These are phyloP conservation scores for Electrona antarctica DNA, from an alignment of 2,113 vertebrate genomes.

Conservation along the genomic window DNA sequence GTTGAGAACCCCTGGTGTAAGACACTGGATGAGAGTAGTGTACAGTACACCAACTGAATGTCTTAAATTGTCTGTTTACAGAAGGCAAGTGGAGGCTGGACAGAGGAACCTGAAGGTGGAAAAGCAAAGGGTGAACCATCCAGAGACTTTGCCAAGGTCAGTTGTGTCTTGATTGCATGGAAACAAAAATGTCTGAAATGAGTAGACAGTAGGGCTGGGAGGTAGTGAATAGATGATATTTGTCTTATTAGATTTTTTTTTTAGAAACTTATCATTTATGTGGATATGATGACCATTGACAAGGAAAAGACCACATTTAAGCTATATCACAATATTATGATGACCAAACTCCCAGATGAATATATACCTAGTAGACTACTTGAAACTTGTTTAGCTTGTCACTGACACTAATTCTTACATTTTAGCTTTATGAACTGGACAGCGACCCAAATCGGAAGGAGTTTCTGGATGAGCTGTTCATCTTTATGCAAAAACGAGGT, in stretches of 20 bases:
- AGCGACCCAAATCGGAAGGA: conserved; percentile 91
- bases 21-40: too few relatives aligned
- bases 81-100: conserved; percentile 86
- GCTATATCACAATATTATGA: too few relatives aligned
- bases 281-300: too few relatives aligned
- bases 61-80: conserved; percentile 53
- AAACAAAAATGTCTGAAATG: conserved; percentile 9
- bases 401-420: conserved; percentile 13
- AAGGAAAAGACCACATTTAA: too few relatives aligned
- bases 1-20: too few relatives aligned
- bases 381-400: neutral
- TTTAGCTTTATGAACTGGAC: conserved; percentile 95
- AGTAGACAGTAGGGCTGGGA: too few relatives aligned
- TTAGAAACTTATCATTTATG: too few relatives aligned
- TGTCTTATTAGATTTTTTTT: too few relatives aligned
- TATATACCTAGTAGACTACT: too few relatives aligned
- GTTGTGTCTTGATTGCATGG: conserved; percentile 12
- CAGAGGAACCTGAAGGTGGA: conserved; percentile 85
- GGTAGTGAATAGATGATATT: too few relatives aligned
- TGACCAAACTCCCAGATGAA: too few relatives aligned
- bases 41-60: too few relatives aligned
- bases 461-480: conserved; percentile 94
- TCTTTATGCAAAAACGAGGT: conserved; percentile 99
- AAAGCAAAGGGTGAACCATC: conserved; percentile 90
- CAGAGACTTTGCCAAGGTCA: conserved; percentile 94